Evolutionary conservation across 2,888 invertebrate genomes (phyloP).

Genomic region (Chaetogeoica ovagalla): DNA sequence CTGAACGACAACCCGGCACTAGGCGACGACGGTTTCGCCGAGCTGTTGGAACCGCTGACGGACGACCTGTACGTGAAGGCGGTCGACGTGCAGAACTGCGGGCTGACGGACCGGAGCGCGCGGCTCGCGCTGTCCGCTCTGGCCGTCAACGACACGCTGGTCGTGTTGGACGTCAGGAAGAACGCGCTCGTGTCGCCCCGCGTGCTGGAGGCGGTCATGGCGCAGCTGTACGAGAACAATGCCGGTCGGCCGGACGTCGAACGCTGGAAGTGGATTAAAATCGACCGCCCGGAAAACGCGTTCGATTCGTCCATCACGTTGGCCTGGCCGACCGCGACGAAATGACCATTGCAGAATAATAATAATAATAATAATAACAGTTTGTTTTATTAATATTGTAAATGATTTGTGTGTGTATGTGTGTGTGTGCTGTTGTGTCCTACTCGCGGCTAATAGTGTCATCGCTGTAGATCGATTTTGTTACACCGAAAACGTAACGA

Average conservation of each 20-base stretch:
- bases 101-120: conserved; percentile 62
- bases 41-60: conserved; percentile 61
- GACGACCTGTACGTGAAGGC: conserved; percentile 60
- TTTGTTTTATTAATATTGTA: too few relatives aligned
- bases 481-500: too few relatives aligned
- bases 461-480: too few relatives aligned
- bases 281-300: background rate
- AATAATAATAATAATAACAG: too few relatives aligned
- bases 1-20: conserved; percentile 72
- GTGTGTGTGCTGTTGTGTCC: too few relatives aligned
- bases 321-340: too few relatives aligned
- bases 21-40: conserved; percentile 67
- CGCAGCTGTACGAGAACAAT: conserved; percentile 16
- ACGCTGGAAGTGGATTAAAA: conserved; percentile 32
- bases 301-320: background rate
- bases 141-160: conserved; percentile 29
- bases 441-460: too few relatives aligned
- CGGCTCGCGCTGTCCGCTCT: background rate
- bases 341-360: too few relatives aligned
- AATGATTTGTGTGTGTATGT: too few relatives aligned
- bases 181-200: background rate
- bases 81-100: conserved; percentile 75
- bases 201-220: conserved; percentile 18
- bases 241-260: background rate
- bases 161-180: conserved; percentile 28